Percentiles rank a stretch among this genome's conserved stretches.
phyloP scores from a whole-genome alignment of 2,113 vertebrate genomes.

The Taxidea taxus region DNA sequence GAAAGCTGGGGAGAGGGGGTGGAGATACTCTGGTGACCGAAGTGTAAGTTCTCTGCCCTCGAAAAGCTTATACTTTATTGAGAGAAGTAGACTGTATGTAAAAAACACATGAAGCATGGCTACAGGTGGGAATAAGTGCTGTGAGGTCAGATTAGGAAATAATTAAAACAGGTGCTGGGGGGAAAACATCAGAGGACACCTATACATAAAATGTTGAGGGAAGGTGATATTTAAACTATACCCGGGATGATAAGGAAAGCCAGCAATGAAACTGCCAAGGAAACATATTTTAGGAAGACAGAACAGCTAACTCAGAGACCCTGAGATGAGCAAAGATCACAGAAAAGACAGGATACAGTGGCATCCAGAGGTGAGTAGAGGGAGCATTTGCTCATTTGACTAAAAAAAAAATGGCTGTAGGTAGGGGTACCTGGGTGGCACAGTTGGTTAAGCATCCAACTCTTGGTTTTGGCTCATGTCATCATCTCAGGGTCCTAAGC shows the following conservation, averaged over 20 bases:
- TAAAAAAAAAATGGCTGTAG: neutral
- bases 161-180: neutral
- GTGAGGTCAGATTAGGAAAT: neutral
- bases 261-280: neutral
- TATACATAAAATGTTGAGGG: neutral
- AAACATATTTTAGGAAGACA: neutral
- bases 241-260: neutral
- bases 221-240: neutral
- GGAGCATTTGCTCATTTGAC: neutral
- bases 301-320: neutral
- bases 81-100: neutral
- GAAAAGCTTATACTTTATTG: neutral
- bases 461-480: neutral
- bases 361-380: neutral
- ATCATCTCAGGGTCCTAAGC: neutral
- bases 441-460: neutral
- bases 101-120: neutral
- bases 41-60: neutral
- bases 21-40: neutral
- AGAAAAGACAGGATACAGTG: fast-evolving
- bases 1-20: neutral
- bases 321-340: too few species aligned
- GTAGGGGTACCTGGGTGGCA: neutral
- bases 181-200: neutral
- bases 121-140: neutral